Base-by-base conservation (phyloP, 2,113 vertebrate species). In the Agapornis roseicollis region DNA sequence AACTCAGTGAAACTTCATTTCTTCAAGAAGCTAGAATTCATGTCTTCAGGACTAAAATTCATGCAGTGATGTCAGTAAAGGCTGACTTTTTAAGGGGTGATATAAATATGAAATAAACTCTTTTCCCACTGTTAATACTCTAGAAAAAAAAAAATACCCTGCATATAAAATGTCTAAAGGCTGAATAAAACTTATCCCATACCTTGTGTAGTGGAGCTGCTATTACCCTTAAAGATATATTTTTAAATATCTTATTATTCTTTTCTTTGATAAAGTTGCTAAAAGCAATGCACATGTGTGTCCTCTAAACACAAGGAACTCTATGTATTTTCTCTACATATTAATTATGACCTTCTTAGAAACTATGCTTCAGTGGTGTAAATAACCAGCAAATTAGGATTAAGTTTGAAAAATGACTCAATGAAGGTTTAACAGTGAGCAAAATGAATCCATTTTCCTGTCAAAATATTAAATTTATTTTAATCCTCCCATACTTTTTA, bases 121-220 rank as follows among this genome's bases (percentile, higher is more conserved):
- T 65, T 92, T 53, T 78, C 17, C 28, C 27, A 35, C 20, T 14
- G 3, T 42, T 70, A 41, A 11, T 13, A 68, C 92, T 84, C 64
- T 70, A 66, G 84, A 89, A 50, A 80, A 80, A 85, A 89, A 50
- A 80, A 80, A 85, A 66, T 61, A 12, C 17, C 27, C 33, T 42
- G n/a, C 52, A 29, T 8, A 74, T 37, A 78, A 86, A 42, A 79
- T 35, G 16, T 71, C 13, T 79, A 52, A 81, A 76, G 35, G 46
- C 20, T 81, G 23, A 81, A 55, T 63, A 71, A 91, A 90, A 46
- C 16, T 7, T 23, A 12, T 47, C 22, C 35, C 28, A 6, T 80
- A 71, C 16, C 7, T 74, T 53, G 7, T 74, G 23, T 70, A 31
- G 19, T 64, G 24, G 22, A 91, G 13, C 16, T 78, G 35, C 33